Percentiles rank a stretch among this genome's conserved stretches.
Evolutionary conservation across 2,113 vertebrate species (phyloP).

Genomic region (Crotalus helleri): DNA sequence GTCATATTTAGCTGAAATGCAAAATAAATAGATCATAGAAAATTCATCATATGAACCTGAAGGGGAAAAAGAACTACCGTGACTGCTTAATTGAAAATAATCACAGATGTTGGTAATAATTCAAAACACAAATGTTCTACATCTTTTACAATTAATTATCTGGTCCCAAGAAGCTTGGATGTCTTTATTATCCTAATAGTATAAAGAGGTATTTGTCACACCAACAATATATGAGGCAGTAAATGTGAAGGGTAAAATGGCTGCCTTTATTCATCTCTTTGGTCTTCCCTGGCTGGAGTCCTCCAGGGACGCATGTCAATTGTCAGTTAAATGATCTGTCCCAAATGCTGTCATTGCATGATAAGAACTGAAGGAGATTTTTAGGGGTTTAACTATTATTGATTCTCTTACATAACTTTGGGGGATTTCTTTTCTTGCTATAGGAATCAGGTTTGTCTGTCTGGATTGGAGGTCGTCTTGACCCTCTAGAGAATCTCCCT

Average conservation of each 20-base stretch:
- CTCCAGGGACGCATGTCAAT: neutral
- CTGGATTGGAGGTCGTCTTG: conserved; percentile 89
- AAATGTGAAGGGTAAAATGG: neutral
- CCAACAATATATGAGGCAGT: neutral
- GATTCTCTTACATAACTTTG: neutral
- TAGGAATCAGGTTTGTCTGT: conserved; percentile 92
- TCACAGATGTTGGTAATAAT: neutral
- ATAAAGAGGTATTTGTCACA: neutral
- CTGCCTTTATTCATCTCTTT: neutral
- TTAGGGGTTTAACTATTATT: too few relatives aligned
- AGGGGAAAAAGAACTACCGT: too few relatives aligned
- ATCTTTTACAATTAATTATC: neutral
- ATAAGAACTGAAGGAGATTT: neutral
- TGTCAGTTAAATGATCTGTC: neutral
- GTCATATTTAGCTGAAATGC: neutral
- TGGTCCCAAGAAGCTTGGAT: neutral
- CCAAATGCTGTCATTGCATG: neutral
- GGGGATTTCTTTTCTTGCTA: conserved; percentile 5
- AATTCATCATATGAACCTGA: neutral
- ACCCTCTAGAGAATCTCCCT: conserved; percentile 83
- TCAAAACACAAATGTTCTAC: neutral
- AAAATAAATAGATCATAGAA: neutral
- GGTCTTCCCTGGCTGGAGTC: neutral
- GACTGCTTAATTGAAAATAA: neutral
- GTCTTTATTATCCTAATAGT: neutral